Conservation (phyloP, 1,140 invertebrate species). For the Thaumatotibia leucotreta region DNA sequence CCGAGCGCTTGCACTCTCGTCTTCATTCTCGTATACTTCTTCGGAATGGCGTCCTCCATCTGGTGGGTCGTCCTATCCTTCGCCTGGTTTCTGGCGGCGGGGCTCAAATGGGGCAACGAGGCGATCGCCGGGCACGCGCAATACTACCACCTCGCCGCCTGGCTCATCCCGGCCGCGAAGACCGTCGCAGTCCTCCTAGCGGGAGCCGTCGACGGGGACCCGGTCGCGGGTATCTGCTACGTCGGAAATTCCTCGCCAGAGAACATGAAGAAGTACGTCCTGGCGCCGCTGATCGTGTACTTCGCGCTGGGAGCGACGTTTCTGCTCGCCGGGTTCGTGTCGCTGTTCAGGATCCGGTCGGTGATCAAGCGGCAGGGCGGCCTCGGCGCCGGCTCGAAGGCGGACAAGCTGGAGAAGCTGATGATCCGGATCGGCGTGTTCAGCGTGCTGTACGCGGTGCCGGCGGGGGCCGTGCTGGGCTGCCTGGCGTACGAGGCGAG, state of each 20-base stretch:
- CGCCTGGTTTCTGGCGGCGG: conserved; percentile 96
- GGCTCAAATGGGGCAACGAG: conserved; percentile 96
- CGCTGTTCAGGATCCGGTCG: conserved; percentile 94
- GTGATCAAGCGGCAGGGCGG: conserved; percentile 95
- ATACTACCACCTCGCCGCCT: conserved; percentile 95
- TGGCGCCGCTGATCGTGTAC: conserved; percentile 94
- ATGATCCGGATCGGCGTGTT: conserved; percentile 99
- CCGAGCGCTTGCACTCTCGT: conserved; percentile 89
- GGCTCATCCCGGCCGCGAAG: conserved; percentile 91
- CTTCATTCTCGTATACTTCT: conserved; percentile 94
- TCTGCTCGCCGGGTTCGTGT: conserved; percentile 96
- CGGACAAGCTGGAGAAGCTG: conserved; percentile 97
- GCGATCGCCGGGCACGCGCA: conserved; percentile 96
- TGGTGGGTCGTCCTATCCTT: conserved; percentile 98
- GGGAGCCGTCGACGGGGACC: conserved; percentile 93
- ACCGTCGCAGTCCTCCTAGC: conserved; percentile 89
- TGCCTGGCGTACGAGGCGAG: conserved; percentile 95
- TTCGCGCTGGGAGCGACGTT: conserved; percentile 95
- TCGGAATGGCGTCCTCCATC: conserved; percentile 95
- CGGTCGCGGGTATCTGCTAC: conserved; percentile 96
- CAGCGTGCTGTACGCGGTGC: conserved; percentile 97
- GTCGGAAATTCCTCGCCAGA: conserved; percentile 90
- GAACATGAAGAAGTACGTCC: conserved; percentile 90
- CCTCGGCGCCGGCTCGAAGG: conserved; percentile 87
- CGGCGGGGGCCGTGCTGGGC: conserved; percentile 95